Conservation (phyloP, 2,888 invertebrate genomes). For the Coleophora flavipennella region DNA sequence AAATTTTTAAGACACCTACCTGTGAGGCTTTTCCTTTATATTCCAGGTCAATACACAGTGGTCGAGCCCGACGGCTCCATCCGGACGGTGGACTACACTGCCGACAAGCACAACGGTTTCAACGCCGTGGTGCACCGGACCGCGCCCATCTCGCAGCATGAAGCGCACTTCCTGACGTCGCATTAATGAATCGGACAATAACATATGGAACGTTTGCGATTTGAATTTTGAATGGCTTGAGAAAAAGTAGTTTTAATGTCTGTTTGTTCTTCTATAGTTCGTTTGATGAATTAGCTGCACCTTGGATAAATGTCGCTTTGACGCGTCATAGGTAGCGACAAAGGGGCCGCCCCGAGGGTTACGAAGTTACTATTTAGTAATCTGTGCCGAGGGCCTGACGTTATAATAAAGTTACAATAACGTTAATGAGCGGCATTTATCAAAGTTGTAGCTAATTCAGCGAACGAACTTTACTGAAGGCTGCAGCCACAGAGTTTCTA, state of each 20-base stretch:
- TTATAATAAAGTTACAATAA: no score
- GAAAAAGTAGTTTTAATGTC: neutral
- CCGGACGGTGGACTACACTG: slow-evolving; percentile 67
- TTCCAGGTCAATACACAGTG: slow-evolving; percentile 64
- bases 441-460: no score
- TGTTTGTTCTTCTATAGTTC: neutral
- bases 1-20: no score
- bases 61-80: slow-evolving; percentile 67
- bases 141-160: slow-evolving; percentile 55
- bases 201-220: slow-evolving; percentile 4
- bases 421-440: no score
- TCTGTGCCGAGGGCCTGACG: no score
- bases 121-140: slow-evolving; percentile 65
- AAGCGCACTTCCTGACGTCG: slow-evolving; percentile 25
- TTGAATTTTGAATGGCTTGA: neutral
- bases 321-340: no score
- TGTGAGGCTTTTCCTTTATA: neutral
- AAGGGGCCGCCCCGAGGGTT: no score
- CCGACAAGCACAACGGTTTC: slow-evolving; percentile 66
- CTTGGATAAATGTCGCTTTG: no score
- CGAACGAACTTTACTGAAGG: no score
- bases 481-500: no score
- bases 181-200: slow-evolving; percentile 28
- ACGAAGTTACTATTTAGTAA: no score
- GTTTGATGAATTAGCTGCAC: neutral